Percentiles rank a stretch among this genome's conserved stretches.
These are phyloP conservation scores for Apeira syringaria DNA, from an alignment of 2,888 invertebrate genomes.

Conservation along the genomic window DNA sequence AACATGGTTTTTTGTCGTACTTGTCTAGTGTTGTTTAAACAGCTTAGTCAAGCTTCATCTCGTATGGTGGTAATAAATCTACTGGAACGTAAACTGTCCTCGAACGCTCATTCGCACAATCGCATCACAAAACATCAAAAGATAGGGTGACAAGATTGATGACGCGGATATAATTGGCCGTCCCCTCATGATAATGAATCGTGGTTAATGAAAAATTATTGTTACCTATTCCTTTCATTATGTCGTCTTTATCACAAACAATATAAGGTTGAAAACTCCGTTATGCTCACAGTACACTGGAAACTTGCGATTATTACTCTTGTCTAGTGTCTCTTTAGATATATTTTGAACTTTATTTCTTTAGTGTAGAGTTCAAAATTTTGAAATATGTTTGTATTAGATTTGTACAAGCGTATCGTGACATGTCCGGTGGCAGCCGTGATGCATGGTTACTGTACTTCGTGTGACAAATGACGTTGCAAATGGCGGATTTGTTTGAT, in stretches of 20 bases:
- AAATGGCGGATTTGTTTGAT: slow-evolving; percentile 47
- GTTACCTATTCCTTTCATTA: slow-evolving; percentile 4
- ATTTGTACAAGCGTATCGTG: slow-evolving; percentile 22
- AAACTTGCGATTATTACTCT: neutral
- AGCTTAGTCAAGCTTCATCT: too few relatives aligned
- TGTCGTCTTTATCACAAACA: slow-evolving; percentile 33
- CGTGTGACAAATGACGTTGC: slow-evolving; percentile 49
- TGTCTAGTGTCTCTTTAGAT: too few relatives aligned
- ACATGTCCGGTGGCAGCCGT: slow-evolving; percentile 44
- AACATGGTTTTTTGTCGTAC: too few relatives aligned
- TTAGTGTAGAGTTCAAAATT: slow-evolving; percentile 6
- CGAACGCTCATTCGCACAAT: slow-evolving; percentile 30
- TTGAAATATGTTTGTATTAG: neutral
- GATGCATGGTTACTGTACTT: slow-evolving; percentile 63
- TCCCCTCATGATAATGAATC: slow-evolving; percentile 79
- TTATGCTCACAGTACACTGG: too few relatives aligned
- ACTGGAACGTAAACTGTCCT: neutral
- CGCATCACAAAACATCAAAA: slow-evolving; percentile 61
- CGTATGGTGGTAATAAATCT: too few relatives aligned
- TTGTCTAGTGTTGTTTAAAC: too few relatives aligned
- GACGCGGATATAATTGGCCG: slow-evolving; percentile 68
- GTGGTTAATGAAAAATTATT: slow-evolving; percentile 62
- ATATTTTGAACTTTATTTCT: slow-evolving; percentile 5
- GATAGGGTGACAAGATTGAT: slow-evolving; percentile 72
- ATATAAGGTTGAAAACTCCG: neutral